Conservation (phyloP, 2,113 vertebrate species). For the Microcebus ravelobensis region DNA sequence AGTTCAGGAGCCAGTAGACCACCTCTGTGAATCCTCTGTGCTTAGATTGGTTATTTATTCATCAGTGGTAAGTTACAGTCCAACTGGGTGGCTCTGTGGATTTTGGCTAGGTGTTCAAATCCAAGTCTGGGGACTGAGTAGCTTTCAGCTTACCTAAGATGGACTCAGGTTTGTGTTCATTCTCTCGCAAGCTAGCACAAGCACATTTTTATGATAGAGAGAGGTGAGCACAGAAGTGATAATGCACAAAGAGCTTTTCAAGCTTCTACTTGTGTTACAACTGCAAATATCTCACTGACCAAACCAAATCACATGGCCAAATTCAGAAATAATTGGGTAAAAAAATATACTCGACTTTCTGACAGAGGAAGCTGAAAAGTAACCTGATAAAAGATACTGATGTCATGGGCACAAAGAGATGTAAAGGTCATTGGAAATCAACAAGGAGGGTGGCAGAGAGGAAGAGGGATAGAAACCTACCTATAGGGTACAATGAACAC, state of each 20-base stretch:
- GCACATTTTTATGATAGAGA: neutral
- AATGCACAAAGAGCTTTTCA: neutral
- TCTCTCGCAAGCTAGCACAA: neutral
- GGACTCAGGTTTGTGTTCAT: neutral
- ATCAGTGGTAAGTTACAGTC: neutral
- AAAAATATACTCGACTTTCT: neutral
- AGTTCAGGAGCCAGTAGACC: neutral
- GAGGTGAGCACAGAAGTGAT: neutral
- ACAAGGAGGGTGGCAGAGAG: too few species aligned
- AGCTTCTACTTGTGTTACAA: neutral
- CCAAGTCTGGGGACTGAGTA: neutral
- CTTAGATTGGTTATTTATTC: neutral
- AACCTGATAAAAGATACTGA: neutral
- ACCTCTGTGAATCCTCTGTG: neutral
- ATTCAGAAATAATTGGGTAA: neutral
- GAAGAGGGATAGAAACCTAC: too few species aligned
- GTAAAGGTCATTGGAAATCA: too few species aligned
- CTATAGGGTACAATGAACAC: too few species aligned
- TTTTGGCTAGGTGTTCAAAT: neutral
- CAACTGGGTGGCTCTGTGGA: neutral
- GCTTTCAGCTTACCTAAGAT: neutral
- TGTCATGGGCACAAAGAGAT: neutral
- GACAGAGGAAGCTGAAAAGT: neutral
- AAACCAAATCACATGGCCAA: neutral
- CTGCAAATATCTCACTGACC: neutral